These are phyloP conservation scores for Merodon equestris DNA, from an alignment of 2,888 invertebrate species.

Conservation along the genomic window DNA sequence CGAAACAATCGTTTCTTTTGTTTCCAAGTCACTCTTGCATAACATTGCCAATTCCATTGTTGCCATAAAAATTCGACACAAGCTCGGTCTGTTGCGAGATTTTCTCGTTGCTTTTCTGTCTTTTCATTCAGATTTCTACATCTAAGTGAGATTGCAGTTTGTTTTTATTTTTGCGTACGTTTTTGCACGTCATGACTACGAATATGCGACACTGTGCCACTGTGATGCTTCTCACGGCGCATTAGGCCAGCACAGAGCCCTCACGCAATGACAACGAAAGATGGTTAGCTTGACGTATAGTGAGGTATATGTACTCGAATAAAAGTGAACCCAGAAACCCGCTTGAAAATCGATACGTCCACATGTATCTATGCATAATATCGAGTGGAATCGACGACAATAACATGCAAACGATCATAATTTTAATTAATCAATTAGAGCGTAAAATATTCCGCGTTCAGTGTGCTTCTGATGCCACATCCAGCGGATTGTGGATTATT, in stretches of 20 bases:
- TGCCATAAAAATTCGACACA: constrained; percentile 26
- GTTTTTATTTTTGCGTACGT: constrained; percentile 1
- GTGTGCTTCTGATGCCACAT: constrained; percentile 54
- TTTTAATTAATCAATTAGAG: constrained; percentile 63
- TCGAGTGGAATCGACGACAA: constrained; percentile 11
- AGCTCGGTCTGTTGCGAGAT: constrained; percentile 36
- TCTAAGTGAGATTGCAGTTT: constrained; percentile 1
- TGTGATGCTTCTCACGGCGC: constrained; percentile 14
- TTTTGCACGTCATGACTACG: constrained; percentile 30
- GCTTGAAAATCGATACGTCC: constrained; percentile 30
- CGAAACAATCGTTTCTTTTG: constrained; percentile 18
- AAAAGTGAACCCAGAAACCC: constrained; percentile 13
- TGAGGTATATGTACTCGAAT: too few species aligned
- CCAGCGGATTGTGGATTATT: constrained; percentile 41
- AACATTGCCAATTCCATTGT: constrained; percentile 46
- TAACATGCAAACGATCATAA: constrained; percentile 43
- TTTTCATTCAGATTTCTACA: constrained; percentile 28
- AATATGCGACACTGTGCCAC: background rate
- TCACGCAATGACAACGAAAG: too few species aligned
- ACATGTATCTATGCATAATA: background rate
- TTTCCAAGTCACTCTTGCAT: constrained; percentile 40
- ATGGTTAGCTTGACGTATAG: too few species aligned
- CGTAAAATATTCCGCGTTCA: constrained; percentile 55
- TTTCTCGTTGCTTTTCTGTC: constrained; percentile 8
- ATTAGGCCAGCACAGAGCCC: background rate